Conservation (phyloP, 2,797 vertebrate species). For the Rhinella marina region DNA sequence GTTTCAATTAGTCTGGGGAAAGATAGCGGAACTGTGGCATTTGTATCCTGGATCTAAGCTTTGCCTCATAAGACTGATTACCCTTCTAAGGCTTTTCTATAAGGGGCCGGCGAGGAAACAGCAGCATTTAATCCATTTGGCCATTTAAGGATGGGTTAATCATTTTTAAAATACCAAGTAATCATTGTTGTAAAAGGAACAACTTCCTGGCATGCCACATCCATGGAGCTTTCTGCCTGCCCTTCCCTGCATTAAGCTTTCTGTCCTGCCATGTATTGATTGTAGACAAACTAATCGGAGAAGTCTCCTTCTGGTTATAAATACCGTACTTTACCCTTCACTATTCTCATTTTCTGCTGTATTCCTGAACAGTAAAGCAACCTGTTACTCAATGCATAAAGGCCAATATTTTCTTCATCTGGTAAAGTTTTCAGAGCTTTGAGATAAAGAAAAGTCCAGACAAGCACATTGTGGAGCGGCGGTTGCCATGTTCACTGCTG, state of each 20-base stretch:
- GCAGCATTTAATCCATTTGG: constrained; percentile 81
- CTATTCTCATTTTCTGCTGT: not conserved
- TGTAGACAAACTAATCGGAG: constrained; percentile 5
- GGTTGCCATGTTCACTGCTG: constrained; percentile 31
- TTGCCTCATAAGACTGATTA: constrained; percentile 80
- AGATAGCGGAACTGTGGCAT: constrained; percentile 75
- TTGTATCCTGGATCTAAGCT: constrained; percentile 80
- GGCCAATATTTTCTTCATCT: constrained; percentile 22
- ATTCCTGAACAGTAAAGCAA: not conserved
- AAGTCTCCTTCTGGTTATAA: not conserved
- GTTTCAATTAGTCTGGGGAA: constrained; percentile 78
- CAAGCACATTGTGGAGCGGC: constrained; percentile 8
- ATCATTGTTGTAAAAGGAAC: constrained; percentile 61
- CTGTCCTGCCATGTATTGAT: not conserved
- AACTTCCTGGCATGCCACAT: constrained; percentile 18
- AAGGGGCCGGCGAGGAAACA: constrained; percentile 76
- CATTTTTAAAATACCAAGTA: constrained; percentile 70
- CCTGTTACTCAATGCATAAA: constrained; percentile 3
- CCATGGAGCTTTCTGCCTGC: not conserved
- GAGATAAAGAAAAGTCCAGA: constrained; percentile 24
- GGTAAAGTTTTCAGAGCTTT: constrained; percentile 26
- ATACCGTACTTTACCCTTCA: not conserved
- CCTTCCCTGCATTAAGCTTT: not conserved
- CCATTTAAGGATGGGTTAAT: constrained; percentile 76
- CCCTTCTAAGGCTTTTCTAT: constrained; percentile 81